phyloP scores from a whole-genome alignment of 2,797 vertebrate genomes.

The Chiroxiphia lanceolata region DNA sequence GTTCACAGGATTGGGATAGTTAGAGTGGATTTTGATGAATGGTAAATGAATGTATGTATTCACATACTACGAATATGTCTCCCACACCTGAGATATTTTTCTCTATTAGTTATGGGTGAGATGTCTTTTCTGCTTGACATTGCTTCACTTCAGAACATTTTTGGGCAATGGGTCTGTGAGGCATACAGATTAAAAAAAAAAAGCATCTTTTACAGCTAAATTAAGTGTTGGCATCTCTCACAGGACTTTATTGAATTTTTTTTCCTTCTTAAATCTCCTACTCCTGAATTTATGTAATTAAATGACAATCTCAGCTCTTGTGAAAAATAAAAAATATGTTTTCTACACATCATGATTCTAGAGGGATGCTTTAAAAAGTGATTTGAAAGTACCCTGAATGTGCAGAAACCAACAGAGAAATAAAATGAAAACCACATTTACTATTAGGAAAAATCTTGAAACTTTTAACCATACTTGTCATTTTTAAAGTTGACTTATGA shows the following conservation, averaged over 20 bases:
- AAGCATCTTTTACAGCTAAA: constrained; percentile 11
- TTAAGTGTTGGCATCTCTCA: constrained; percentile 49
- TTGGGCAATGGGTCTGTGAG: constrained; percentile 21
- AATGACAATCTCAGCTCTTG: constrained; percentile 26
- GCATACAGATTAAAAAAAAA: background rate
- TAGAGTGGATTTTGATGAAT: background rate
- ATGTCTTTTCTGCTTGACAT: background rate
- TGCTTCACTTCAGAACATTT: constrained; percentile 11
- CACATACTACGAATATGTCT: background rate
- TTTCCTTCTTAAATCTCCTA: constrained; percentile 10
- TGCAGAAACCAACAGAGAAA: constrained; percentile 45
- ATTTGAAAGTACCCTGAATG: constrained; percentile 28
- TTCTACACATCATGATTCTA: constrained; percentile 23
- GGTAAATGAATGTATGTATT: background rate
- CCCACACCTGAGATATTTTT: background rate
- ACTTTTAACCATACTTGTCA: constrained; percentile 44
- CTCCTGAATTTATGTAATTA: constrained; percentile 55
- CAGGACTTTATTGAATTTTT: constrained; percentile 14
- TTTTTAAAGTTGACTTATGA: constrained; percentile 52
- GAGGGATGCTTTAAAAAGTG: constrained; percentile 36
- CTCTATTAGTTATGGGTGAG: constrained; percentile 6
- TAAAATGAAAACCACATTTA: constrained; percentile 47
- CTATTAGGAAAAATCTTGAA: constrained; percentile 53
- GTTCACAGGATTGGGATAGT: background rate
- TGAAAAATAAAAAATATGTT: constrained; percentile 34